A percentile compares a stretch with the other conserved stretches of the same genome.
These are phyloP conservation scores for Drosophila lacteicornis DNA, from an alignment of 1,140 invertebrate genomes.

Conservation along the genomic window DNA sequence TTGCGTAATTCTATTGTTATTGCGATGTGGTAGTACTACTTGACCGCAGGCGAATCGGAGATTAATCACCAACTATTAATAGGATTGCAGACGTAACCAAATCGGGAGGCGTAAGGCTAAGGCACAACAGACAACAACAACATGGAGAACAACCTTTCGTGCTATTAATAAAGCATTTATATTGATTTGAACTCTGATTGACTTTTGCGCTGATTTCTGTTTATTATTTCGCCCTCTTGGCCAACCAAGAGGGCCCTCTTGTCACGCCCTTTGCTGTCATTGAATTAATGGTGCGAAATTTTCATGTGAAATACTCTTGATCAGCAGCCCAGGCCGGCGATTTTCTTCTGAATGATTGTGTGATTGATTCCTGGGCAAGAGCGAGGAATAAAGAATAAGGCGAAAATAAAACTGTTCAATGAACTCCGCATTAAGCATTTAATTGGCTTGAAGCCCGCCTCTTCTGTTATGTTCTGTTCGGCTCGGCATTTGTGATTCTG, in stretches of 20 bases:
- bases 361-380: constrained; percentile 67
- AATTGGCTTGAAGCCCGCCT: constrained; percentile 44
- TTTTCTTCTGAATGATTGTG: constrained; percentile 14
- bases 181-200: constrained; percentile 80
- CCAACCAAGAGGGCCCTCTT: constrained; percentile 30
- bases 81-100: constrained; percentile 28
- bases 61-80: constrained; percentile 44
- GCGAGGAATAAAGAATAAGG: constrained; percentile 31
- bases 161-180: constrained; percentile 73
- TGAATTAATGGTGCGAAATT: constrained; percentile 79
- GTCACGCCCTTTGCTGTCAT: constrained; percentile 59
- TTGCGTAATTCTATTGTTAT: constrained; percentile 33
- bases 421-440: constrained; percentile 77
- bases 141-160: constrained; percentile 32
- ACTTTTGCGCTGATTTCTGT: constrained; percentile 78
- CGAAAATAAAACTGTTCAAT: constrained; percentile 69
- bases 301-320: constrained; percentile 71
- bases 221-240: constrained; percentile 73
- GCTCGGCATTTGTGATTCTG: constrained; percentile 57
- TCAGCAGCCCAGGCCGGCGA: constrained; percentile 7
- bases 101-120: constrained; percentile 7
- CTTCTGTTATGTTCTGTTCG: constrained; percentile 22
- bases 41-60: constrained; percentile 13
- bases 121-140: constrained; percentile 2
- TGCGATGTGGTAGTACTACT: constrained; percentile 1